Percentiles rank a stretch among this genome's conserved stretches.
Evolutionary conservation across 2,888 invertebrate genomes (phyloP).

Genomic region (Poecilobothrus nobilitatus): DNA sequence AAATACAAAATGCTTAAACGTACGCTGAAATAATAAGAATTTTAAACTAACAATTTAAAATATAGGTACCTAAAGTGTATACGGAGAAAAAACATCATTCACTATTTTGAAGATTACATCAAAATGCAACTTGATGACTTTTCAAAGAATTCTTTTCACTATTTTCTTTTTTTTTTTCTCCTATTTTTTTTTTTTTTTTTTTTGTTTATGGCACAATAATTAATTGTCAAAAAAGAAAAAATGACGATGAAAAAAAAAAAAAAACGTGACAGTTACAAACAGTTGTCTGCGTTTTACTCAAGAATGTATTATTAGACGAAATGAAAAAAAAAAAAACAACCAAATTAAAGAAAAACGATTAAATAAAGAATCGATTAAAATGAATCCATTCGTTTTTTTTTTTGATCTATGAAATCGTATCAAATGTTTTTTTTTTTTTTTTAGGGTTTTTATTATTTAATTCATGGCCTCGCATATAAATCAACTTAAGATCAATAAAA

Average conservation of each 20-base stretch:
- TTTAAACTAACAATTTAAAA: no score
- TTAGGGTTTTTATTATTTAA: no score
- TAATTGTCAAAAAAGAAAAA: neutral
- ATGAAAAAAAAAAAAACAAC: neutral
- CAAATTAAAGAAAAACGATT: neutral
- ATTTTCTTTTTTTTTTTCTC: no score
- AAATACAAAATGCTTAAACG: neutral
- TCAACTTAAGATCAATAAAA: no score
- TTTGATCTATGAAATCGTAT: neutral
- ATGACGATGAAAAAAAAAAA: neutral
- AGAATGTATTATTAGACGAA: neutral
- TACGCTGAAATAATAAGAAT: no score
- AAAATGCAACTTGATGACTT: slow-evolving; percentile 1
- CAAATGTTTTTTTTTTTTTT: no score
- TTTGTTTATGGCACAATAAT: neutral
- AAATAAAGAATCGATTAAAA: slow-evolving; percentile 1
- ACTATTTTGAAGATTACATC: neutral
- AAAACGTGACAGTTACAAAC: slow-evolving; percentile 2
- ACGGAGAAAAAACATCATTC: neutral
- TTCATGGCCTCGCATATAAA: no score
- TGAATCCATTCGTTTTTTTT: neutral
- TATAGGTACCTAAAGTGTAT: no score
- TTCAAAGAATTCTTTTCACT: slow-evolving; percentile 1
- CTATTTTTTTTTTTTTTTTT: neutral
- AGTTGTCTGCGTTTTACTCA: no score